phyloP scores from a whole-genome alignment of 2,888 invertebrate genomes.

The Harpagoxenus sublaevis region DNA sequence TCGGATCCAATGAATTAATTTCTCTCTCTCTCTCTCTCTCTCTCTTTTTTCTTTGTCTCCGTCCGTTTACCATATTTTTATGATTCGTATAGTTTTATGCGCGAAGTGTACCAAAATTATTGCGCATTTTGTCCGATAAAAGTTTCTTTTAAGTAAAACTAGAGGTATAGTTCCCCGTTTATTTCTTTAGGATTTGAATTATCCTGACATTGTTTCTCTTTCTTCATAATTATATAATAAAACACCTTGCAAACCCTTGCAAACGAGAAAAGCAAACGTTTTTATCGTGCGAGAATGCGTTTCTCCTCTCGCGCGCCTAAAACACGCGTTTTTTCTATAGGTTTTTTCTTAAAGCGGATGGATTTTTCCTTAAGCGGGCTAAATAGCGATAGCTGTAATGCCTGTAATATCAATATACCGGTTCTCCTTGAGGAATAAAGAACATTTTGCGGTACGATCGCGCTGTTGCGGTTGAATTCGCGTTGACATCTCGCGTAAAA shows the following conservation, averaged over 20 bases:
- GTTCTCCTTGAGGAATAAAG: conserved; percentile 30
- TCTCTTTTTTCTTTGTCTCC: neutral
- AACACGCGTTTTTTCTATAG: neutral
- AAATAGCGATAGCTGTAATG: too few species aligned
- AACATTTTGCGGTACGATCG: conserved; percentile 10
- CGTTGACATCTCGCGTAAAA: neutral
- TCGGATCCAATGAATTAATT: conserved; percentile 15
- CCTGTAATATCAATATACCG: neutral
- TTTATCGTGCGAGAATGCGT: neutral
- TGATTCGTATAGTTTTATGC: neutral
- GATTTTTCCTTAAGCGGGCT: neutral
- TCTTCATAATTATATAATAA: neutral
- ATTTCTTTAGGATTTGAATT: neutral
- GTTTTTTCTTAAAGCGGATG: neutral
- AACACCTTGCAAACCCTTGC: neutral
- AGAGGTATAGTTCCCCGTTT: neutral
- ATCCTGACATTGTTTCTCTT: neutral
- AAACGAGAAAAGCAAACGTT: neutral
- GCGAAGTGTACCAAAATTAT: neutral
- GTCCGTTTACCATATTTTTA: neutral
- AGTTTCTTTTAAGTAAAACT: neutral
- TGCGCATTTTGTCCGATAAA: neutral
- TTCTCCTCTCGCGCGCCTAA: neutral
- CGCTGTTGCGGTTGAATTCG: neutral
- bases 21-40: neutral